Evolutionary conservation across 2,113 vertebrate genomes (phyloP).

Genomic region (Engystomops pustulosus): DNA sequence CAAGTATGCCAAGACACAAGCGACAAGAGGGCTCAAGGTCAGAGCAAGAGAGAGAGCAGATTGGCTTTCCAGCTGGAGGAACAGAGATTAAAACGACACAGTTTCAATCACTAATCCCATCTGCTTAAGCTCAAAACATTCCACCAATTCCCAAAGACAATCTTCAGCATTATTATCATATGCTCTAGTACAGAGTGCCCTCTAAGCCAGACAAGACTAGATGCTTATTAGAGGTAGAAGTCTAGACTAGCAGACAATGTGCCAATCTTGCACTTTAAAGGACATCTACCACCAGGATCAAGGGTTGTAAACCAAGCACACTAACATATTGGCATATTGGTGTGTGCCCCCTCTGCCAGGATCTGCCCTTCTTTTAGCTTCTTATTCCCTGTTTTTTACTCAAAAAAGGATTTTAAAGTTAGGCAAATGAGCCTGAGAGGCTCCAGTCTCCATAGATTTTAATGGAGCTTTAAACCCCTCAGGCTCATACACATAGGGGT

Average conservation of each 20-base stretch:
- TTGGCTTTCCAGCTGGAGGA: conserved; percentile 65
- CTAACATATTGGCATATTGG: too few relatives aligned
- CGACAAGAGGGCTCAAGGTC: conserved; percentile 63
- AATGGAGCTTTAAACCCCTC: too few relatives aligned
- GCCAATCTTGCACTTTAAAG: not conserved
- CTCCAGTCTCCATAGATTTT: too few relatives aligned
- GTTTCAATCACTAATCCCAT: conserved; percentile 60
- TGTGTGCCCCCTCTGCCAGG: too few relatives aligned
- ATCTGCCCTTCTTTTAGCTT: too few relatives aligned
- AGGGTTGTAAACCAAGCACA: too few relatives aligned
- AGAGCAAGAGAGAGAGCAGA: conserved; percentile 58
- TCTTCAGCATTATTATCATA: conserved; percentile 51
- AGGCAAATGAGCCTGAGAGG: too few relatives aligned
- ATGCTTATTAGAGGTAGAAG: conserved; percentile 26
- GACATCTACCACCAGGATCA: too few relatives aligned
- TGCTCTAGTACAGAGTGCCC: conserved; percentile 48
- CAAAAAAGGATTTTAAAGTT: too few relatives aligned
- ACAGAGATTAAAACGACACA: conserved; percentile 59
- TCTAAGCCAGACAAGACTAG: conserved; percentile 50
- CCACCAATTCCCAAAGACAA: conserved; percentile 59
- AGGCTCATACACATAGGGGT: too few relatives aligned
- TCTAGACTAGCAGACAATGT: conserved; percentile 29
- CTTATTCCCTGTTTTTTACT: too few relatives aligned
- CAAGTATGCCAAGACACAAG: not conserved
- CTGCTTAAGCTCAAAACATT: conserved; percentile 57